Percentiles rank a stretch among this genome's conserved stretches.
Evolutionary conservation across 2,797 vertebrate species (phyloP).

Genomic region (Sorex maritimensis): DNA sequence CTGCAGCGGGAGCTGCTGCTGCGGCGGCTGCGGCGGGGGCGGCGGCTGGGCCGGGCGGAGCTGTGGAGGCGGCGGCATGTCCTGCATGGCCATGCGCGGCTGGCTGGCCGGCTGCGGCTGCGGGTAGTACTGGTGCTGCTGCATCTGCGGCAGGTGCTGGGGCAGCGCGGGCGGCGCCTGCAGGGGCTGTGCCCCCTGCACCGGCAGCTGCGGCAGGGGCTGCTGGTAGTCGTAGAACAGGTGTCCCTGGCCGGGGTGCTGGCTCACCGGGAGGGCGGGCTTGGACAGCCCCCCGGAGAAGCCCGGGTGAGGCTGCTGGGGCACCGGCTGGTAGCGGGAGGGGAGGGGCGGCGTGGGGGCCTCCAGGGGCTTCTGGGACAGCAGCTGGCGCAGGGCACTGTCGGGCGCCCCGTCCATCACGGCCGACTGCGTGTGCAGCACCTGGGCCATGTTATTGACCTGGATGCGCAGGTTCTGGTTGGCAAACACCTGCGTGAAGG

Average conservation of each 20-base stretch:
- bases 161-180: slow-evolving; percentile 90
- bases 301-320: slow-evolving; percentile 90
- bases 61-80: slow-evolving; percentile 87
- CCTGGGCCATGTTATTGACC: slow-evolving; percentile 92
- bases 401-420: slow-evolving; percentile 89
- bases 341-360: slow-evolving; percentile 84
- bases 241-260: slow-evolving; percentile 88
- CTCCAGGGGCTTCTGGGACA: slow-evolving; percentile 91
- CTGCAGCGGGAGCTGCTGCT: slow-evolving; percentile 84
- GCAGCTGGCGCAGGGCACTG: slow-evolving; percentile 92
- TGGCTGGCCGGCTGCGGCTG: slow-evolving; percentile 87
- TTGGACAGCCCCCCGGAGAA: slow-evolving; percentile 90
- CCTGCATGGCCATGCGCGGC: slow-evolving; percentile 89
- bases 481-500: slow-evolving; percentile 94
- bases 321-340: slow-evolving; percentile 90
- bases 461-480: slow-evolving; percentile 93
- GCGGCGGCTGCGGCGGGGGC: slow-evolving; percentile 82
- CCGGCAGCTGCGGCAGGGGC: slow-evolving; percentile 89
- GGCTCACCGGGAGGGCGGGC: slow-evolving; percentile 90
- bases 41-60: slow-evolving; percentile 83
- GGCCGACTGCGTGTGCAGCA: slow-evolving; percentile 89
- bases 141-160: slow-evolving; percentile 90
- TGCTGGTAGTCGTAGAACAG: slow-evolving; percentile 92
- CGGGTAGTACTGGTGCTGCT: slow-evolving; percentile 91
- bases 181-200: slow-evolving; percentile 89